Base-by-base conservation (phyloP, 2,113 vertebrate genomes). In the Hyperopisus bebe region DNA sequence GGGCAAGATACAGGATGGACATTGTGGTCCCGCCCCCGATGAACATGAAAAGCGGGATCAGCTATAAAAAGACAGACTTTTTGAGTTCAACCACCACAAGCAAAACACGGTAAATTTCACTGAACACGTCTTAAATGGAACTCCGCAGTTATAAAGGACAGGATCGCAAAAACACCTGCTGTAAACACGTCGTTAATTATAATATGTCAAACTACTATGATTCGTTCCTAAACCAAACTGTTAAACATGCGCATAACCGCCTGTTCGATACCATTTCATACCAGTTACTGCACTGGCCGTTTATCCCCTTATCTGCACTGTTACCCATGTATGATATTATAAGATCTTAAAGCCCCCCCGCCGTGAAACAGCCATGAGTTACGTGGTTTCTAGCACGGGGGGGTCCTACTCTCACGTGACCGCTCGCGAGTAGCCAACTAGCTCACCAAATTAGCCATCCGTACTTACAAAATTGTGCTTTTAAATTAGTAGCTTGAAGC, bases 31-130 rank as follows among this genome's bases (percentile, higher is more conserved):
- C 98, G 0, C 94, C 94, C 82, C 98, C 97, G 82, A 99, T 97
- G 92, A 99, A 99, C 2, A 97, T 0, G 89, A 99, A 99, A 19
- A 99, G 96, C 15, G 98, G 98, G n/a, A 99, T 96, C 94, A 99
- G 91, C 98, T 99, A 0, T 44, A 89, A 84, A 89, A 70, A 74
- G 51, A 89, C 4, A 70, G 46, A 11, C 5, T 10, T 77, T 39
- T 19, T 42, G 35, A 80, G 6, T 31, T 4, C 62, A 42, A 80
- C 15, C 31, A 80, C 4, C 31, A 80, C 31, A 80, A 19, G 35
- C 15, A 19, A 80, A 77, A 66, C 62, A 3, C 9, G n/a, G 9
- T 10, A 11, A n/a, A 66, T 66, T 66, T 27, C 3, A 27, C n/a
- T 11, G n/a, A 62, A 3, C 9, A n/a, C 24, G 58, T 66, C 27